Evolutionary conservation across 2,888 invertebrate genomes (phyloP).

Genomic region (Xylota segnis): DNA sequence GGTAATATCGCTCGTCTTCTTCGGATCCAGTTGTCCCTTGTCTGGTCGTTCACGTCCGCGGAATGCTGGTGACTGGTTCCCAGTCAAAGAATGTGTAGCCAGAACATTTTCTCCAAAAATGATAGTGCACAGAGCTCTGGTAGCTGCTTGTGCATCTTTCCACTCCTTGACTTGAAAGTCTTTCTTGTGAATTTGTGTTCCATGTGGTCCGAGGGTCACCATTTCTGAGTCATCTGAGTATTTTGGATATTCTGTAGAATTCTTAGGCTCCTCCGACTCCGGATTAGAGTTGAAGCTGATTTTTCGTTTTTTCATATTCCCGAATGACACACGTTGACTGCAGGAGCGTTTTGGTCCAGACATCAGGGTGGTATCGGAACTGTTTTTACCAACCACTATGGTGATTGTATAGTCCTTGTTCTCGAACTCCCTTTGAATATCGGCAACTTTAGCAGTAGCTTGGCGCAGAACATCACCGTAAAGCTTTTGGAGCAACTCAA

Average conservation of each 20-base stretch:
- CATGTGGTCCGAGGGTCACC: constrained; percentile 80
- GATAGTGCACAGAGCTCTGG: constrained; percentile 85
- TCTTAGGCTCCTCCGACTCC: too few species aligned
- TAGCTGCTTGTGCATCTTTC: constrained; percentile 84
- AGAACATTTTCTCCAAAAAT: constrained; percentile 85
- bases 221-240: neutral
- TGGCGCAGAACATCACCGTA: too few species aligned
- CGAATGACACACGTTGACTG: too few species aligned
- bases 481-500: too few species aligned
- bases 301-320: too few species aligned
- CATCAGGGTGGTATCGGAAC: too few species aligned
- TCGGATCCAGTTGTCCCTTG: constrained; percentile 83
- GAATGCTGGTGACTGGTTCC: constrained; percentile 85
- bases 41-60: constrained; percentile 76
- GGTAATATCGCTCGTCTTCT: constrained; percentile 85
- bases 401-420: too few species aligned
- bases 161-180: constrained; percentile 85
- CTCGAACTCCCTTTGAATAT: too few species aligned
- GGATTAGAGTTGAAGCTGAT: too few species aligned
- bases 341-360: too few species aligned
- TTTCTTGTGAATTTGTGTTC: constrained; percentile 80
- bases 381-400: too few species aligned
- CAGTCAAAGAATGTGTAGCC: constrained; percentile 86
- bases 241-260: neutral
- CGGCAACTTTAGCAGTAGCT: too few species aligned